Base-by-base conservation (phyloP, 2,888 invertebrate species). In the Eristalinus aeneus region DNA sequence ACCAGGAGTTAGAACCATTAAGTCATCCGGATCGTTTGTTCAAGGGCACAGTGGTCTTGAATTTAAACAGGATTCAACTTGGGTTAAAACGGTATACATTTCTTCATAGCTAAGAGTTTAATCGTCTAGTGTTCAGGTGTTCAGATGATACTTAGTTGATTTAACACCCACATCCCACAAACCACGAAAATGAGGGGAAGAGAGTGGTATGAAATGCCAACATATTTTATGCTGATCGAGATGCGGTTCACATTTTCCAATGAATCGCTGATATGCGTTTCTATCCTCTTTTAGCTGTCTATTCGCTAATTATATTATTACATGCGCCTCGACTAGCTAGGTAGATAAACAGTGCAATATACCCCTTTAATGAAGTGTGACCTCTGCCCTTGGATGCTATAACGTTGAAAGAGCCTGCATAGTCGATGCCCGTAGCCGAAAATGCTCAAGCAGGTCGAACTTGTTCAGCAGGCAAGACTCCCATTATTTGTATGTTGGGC, bases 181-280 rank as follows among this genome's bases (percentile, higher is more conserved):
- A 20, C 22, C 39, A 22, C 39, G 39, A 23, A 64, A 64, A 39
- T 64, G 64, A 22, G 63, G 63, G 9, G 74, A 56, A 16, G 39
- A 56, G 10, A 76, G 84, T 23, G 79, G 76, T 31, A 64, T 85
- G 11, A 80, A 85, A 32, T 75, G 80, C 72, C 68, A 85, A 32
- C 58, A 27, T 20, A 84, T 79, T 8, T 46, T 20, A 23, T 69
- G 32, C 9, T 32, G 54, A 16, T 34, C 46, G 10, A 83, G 53
- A 34, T 71, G 53, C n/a, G 32, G n/a, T 58, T 67, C 31, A 32
- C 53, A 67, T 9, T 53, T 20, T 4, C 27, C 12, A 8, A 67
- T 67, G 67, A 31, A 67, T 67, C 20, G 46, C 31, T 23, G 23
- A 39, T 1, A 39, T 12, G 16, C 63, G 36, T 10, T 34, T 34